Evolutionary conservation across 2,113 vertebrate genomes (phyloP), one percentile per base, ranked within the genome.

Genomic region (Nothobranchius kuhntae): DNA sequence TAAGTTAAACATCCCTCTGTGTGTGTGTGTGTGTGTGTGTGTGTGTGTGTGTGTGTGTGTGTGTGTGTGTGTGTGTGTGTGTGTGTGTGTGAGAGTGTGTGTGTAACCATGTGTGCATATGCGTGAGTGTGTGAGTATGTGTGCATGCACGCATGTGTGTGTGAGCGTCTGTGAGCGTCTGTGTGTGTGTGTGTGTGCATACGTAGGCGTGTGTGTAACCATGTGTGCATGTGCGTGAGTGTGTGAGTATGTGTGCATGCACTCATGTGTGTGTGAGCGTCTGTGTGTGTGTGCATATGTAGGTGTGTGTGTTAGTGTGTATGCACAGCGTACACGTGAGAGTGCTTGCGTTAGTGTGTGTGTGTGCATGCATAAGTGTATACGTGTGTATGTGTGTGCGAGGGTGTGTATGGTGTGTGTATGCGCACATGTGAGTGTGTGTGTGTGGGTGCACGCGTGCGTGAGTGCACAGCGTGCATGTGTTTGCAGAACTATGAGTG

Each of bases 401-500:
- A 59, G 70, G 61, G 26, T 30, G 4, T 30, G 30, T 30, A 21
- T 21, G 21, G 30, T 30, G 30, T 26, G 44, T 60, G 26, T 62
- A 21, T 21, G 21, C 21, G 71, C 30, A 30, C 4, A 4, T 67
- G 68, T 65, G 44, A 45, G 40, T 55, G 17, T 62, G 65, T 47
- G 53, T 55, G 11, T 56, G 21, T 24, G 30, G 59, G 24, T 61
- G 75, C 56, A 21, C 21, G n/a, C n/a, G n/a, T n/a, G n/a, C n/a
- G n/a, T n/a, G 30, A 61, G 24, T 61, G 75, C 56, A 21, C 21
- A 21, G 52, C 40, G 53, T 53, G 30, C 62, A 21, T 59, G 76
- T 75, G 64, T 73, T 61, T 81, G 84, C 53, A 79, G 75, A 77
- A 78, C 75, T 78, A 67, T 54, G 77, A 81, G 78, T 45, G 78